These are phyloP conservation scores for Sander lucioperca DNA, from an alignment of 2,113 vertebrate species.

Conservation along the genomic window DNA sequence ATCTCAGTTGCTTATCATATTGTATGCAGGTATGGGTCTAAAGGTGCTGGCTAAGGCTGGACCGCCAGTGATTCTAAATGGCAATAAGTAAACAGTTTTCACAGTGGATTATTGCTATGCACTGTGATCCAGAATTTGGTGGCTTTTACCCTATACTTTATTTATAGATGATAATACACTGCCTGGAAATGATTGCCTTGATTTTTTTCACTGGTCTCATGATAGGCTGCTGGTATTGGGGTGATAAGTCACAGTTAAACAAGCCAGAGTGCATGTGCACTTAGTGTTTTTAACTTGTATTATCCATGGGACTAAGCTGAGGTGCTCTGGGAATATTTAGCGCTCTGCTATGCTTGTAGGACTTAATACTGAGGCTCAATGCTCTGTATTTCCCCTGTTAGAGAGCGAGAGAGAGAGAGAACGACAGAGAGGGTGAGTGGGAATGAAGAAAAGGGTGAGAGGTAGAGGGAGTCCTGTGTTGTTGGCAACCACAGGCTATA, in stretches of 20 bases:
- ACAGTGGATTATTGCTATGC: slow-evolving; percentile 45
- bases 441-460: slow-evolving; percentile 51
- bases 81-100: slow-evolving; percentile 55
- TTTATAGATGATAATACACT: slow-evolving; percentile 51
- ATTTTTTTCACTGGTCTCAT: slow-evolving; percentile 16
- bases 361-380: slow-evolving; percentile 69
- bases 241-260: slow-evolving; percentile 61
- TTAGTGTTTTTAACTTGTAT: slow-evolving; percentile 68
- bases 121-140: slow-evolving; percentile 35
- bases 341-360: slow-evolving; percentile 69
- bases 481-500: slow-evolving; percentile 74
- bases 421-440: slow-evolving; percentile 21
- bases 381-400: slow-evolving; percentile 66
- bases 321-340: slow-evolving; percentile 75
- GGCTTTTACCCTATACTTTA: slow-evolving; percentile 34
- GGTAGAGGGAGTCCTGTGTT: slow-evolving; percentile 75
- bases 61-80: slow-evolving; percentile 41
- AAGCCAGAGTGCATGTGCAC: slow-evolving; percentile 48
- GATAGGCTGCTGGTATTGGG: slow-evolving; percentile 43
- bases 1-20: slow-evolving; percentile 61
- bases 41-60: slow-evolving; percentile 65
- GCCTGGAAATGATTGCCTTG: slow-evolving; percentile 13
- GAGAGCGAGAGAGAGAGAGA: slow-evolving; percentile 28
- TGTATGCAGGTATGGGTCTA: slow-evolving; percentile 46
- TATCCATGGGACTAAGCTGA: slow-evolving; percentile 64